phyloP scores from a whole-genome alignment of 1,140 invertebrate species.

The Lutraria rhynchaena region DNA sequence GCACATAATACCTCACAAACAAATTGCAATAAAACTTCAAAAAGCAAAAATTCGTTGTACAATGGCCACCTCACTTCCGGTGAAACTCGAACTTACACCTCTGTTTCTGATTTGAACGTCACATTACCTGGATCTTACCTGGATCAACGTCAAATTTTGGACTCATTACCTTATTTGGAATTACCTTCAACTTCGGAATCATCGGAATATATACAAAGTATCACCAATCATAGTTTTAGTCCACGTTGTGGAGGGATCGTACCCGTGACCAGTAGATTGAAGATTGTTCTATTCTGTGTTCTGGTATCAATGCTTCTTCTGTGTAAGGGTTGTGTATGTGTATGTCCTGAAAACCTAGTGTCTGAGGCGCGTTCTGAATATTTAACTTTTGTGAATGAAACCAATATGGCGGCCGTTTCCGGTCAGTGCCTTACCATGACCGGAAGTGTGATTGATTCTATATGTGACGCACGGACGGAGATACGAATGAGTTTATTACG shows the following conservation, averaged over 20 bases:
- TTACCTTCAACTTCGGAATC: neutral
- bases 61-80: neutral
- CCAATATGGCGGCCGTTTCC: conserved; percentile 40
- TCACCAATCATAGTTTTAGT: no score
- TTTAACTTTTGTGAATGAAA: conserved; percentile 26
- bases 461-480: conserved; percentile 7
- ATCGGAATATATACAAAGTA: no score
- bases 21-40: neutral
- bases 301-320: conserved; percentile 30
- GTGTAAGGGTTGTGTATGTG: conserved; percentile 40
- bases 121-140: no score
- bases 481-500: neutral
- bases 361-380: neutral
- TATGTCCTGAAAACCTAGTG: conserved; percentile 15
- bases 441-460: neutral
- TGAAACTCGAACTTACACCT: no score
- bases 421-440: conserved; percentile 36
- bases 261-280: conserved; percentile 8
- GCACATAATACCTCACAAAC: conserved; percentile 13
- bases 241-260: no score
- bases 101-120: no score
- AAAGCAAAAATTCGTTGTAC: neutral
- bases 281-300: conserved; percentile 1
- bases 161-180: conserved; percentile 17
- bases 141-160: neutral